Evolutionary conservation across 2,888 invertebrate species (phyloP).

Genomic region (Epicampocera succincta): DNA sequence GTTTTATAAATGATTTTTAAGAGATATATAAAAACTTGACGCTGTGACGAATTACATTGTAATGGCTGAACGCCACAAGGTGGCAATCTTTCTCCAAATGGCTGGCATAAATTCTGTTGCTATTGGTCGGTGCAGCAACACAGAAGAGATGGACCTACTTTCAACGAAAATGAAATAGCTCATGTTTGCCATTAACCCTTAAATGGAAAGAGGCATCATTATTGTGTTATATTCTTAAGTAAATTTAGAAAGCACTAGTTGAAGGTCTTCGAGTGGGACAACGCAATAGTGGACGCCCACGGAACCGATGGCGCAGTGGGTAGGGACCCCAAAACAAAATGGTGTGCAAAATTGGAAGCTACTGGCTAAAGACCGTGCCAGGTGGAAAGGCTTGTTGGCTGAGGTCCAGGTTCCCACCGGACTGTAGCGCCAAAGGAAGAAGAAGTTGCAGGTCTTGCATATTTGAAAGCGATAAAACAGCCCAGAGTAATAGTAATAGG

Average conservation of each 20-base stretch:
- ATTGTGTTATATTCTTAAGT: background rate
- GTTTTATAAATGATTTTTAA: conserved; percentile 31
- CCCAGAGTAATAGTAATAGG: no score
- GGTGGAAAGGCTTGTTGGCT: no score
- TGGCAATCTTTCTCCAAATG: conserved; percentile 61
- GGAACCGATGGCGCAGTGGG: no score
- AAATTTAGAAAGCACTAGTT: background rate
- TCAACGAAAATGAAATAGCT: conserved; percentile 38
- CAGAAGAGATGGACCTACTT: conserved; percentile 32
- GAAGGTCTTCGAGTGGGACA: no score
- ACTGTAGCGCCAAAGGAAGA: no score
- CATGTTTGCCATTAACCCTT: conserved; percentile 31
- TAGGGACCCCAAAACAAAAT: no score
- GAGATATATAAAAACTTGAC: conserved; percentile 37
- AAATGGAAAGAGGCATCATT: background rate
- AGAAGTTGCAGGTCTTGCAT: no score
- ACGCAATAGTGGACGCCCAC: no score
- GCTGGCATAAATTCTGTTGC: conserved; percentile 21
- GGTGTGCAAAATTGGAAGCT: no score
- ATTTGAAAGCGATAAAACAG: no score
- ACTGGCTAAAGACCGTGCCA: no score
- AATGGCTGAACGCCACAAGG: conserved; percentile 65
- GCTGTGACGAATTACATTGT: conserved; percentile 73
- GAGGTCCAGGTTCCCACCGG: no score
- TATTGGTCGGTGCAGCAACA: conserved; percentile 27